phyloP scores from a whole-genome alignment of 2,113 vertebrate species.

The Phodopus roborovskii region DNA sequence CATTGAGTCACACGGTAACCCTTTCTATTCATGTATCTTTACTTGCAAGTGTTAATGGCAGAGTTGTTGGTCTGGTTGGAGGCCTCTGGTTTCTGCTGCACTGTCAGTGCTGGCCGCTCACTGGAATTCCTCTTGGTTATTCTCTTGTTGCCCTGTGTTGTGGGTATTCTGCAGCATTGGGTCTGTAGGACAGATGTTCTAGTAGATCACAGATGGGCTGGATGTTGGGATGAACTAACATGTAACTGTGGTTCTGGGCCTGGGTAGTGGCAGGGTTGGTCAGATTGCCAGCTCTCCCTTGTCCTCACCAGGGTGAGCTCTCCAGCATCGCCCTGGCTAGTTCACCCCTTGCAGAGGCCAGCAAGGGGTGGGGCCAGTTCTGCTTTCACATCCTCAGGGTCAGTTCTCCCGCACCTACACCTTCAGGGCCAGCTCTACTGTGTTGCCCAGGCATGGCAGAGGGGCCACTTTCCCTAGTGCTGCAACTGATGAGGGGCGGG shows the following conservation, averaged over 20 bases:
- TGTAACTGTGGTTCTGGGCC: not conserved
- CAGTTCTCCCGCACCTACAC: not conserved
- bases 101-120: not conserved
- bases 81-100: not conserved
- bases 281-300: not conserved
- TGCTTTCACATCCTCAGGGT: not conserved
- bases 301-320: not conserved
- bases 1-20: not conserved
- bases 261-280: not conserved
- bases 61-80: not conserved
- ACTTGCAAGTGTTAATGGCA: not conserved
- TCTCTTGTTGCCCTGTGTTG: not conserved
- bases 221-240: not conserved
- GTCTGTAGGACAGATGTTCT: fast-evolving
- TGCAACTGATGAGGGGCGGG: not conserved
- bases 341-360: not conserved
- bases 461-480: not conserved
- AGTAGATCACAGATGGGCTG: not conserved
- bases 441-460: not conserved
- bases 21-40: not conserved
- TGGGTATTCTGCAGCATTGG: not conserved
- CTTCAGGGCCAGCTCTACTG: not conserved
- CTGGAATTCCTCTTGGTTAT: not conserved
- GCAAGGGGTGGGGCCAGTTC: not conserved
- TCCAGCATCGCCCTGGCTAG: not conserved